Evolutionary conservation across 2,113 vertebrate genomes (phyloP).

Genomic region (Engystomops pustulosus): DNA sequence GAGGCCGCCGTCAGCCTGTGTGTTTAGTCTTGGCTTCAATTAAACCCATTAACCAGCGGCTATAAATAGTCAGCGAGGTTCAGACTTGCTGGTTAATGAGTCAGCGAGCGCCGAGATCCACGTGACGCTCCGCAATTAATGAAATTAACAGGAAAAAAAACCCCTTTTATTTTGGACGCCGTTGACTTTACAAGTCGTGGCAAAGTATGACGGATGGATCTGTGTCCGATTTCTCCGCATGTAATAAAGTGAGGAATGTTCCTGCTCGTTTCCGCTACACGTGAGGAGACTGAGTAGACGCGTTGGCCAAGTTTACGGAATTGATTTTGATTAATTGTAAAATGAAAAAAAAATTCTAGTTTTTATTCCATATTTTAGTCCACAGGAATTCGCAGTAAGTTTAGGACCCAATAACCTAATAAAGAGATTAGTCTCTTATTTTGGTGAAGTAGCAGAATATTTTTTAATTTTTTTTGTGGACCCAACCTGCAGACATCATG

Average conservation of each 20-base stretch:
- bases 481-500: not conserved
- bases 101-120: not conserved
- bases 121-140: conserved; percentile 20
- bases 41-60: conserved; percentile 12
- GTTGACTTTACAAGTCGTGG: not conserved
- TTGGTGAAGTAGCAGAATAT: no score
- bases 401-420: no score
- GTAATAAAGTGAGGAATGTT: conserved; percentile 12
- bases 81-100: conserved; percentile 45
- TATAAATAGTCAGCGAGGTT: conserved; percentile 45
- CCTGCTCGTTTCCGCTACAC: not conserved
- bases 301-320: not conserved
- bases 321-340: not conserved
- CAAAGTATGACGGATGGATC: not conserved
- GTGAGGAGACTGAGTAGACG: no score
- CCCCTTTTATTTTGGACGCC: not conserved
- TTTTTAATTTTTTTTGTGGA: not conserved
- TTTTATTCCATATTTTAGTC: no score
- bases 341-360: no score
- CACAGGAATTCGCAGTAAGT: no score
- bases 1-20: not conserved
- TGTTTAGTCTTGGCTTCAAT: conserved; percentile 37
- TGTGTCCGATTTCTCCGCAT: not conserved
- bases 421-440: no score
- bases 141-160: not conserved